Percentiles rank a stretch among this genome's conserved stretches.
phyloP scores from a whole-genome alignment of 2,888 invertebrate species.

The Xanthorhoe designata region DNA sequence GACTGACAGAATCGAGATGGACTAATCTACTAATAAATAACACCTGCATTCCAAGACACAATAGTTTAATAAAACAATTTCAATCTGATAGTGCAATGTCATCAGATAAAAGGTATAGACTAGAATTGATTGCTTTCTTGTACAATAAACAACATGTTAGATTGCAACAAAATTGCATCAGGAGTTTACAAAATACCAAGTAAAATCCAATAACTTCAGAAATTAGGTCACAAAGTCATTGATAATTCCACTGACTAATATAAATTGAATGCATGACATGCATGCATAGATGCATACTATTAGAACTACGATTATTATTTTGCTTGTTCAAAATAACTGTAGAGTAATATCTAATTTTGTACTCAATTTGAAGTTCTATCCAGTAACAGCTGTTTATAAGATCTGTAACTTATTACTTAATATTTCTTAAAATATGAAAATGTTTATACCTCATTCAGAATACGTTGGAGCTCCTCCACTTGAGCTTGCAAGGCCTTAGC shows the following conservation, averaged over 20 bases:
- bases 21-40: not conserved
- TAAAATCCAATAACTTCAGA: not conserved
- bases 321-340: too few species aligned
- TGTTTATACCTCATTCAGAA: constrained; percentile 73
- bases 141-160: constrained; percentile 15
- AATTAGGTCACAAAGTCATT: not conserved
- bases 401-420: too few species aligned
- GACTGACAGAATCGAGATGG: too few species aligned
- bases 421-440: not conserved
- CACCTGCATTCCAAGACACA: not conserved
- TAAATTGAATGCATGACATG: not conserved
- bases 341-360: too few species aligned
- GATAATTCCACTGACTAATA: not conserved
- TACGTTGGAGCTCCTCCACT: constrained; percentile 78
- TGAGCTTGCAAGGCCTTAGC: constrained; percentile 77
- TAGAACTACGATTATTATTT: too few species aligned
- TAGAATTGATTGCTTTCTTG: constrained; percentile 9
- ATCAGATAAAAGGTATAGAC: constrained; percentile 25
- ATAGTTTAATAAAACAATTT: not conserved
- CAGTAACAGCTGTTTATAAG: too few species aligned
- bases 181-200: not conserved
- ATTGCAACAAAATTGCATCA: constrained; percentile 9
- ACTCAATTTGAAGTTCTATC: too few species aligned
- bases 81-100: constrained; percentile 14
- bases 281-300: too few species aligned